Percentiles rank a stretch among this genome's conserved stretches.
phyloP scores from a whole-genome alignment of 1,140 invertebrate species.

The Yoshiicerus persimilis region DNA sequence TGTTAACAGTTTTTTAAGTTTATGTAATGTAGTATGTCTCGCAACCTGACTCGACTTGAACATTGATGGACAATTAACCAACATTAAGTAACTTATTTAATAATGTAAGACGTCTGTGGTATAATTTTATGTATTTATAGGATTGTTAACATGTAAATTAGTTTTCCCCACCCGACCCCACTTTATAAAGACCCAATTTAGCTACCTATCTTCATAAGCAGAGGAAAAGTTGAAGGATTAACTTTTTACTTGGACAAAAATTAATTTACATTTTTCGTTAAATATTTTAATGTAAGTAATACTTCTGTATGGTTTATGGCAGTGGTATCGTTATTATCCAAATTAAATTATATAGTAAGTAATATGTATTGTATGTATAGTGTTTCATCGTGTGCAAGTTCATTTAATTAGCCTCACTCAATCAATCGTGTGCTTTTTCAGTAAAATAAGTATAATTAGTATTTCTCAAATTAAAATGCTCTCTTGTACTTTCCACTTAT shows the following conservation, averaged over 20 bases:
- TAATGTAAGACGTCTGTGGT: constrained; percentile 15
- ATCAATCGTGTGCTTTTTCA: background rate
- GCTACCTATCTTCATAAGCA: background rate
- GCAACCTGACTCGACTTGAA: background rate
- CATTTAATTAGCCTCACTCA: background rate
- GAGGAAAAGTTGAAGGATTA: background rate
- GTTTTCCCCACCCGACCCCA: background rate
- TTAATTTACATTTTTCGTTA: background rate
- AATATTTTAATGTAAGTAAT: background rate
- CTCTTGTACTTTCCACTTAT: too few relatives aligned
- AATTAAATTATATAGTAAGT: background rate
- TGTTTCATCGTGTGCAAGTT: background rate
- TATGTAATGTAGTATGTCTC: background rate
- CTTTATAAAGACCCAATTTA: background rate
- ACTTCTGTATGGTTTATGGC: constrained; percentile 9
- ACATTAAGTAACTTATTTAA: background rate
- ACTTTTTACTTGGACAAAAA: background rate
- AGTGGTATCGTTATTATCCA: background rate
- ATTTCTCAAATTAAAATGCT: too few relatives aligned
- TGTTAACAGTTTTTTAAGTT: constrained; percentile 1
- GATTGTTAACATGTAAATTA: background rate
- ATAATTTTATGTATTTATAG: background rate
- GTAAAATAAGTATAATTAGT: background rate
- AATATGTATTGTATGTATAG: background rate
- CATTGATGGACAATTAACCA: constrained; percentile 3